Conservation (phyloP, 2,113 vertebrate species). For the Megaceryle maxima region DNA sequence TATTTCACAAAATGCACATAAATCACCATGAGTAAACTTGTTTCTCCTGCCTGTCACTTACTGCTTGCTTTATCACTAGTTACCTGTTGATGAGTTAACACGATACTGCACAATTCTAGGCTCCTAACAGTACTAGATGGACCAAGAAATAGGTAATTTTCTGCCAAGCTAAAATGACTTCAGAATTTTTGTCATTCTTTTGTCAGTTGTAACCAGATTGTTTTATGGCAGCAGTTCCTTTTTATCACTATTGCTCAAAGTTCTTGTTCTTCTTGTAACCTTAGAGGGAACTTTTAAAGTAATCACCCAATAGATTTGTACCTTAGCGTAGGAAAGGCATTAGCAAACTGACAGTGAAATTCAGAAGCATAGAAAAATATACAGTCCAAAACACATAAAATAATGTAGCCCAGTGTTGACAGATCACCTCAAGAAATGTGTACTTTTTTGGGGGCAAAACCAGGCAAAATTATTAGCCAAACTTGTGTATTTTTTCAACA, state of each 20-base stretch:
- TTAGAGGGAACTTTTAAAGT: not conserved
- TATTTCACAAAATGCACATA: not conserved
- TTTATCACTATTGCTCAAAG: not conserved
- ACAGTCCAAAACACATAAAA: not conserved
- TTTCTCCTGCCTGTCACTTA: not conserved
- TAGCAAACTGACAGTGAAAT: not conserved
- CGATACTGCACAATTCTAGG: not conserved
- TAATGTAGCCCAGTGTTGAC: not conserved
- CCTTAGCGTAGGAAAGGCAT: not conserved
- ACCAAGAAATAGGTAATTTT: not conserved
- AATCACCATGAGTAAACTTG: not conserved
- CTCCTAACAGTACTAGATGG: not conserved
- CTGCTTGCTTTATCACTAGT: not conserved
- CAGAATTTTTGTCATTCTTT: constrained; percentile 14
- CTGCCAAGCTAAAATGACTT: not conserved
- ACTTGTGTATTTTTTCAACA: not conserved
- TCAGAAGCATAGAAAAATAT: not conserved
- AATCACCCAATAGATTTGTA: not conserved
- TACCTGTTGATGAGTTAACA: not conserved
- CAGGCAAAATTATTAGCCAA: not conserved
- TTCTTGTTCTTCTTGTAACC: not conserved
- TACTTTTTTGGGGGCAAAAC: not conserved
- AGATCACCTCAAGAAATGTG: not conserved
- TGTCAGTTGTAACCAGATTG: not conserved
- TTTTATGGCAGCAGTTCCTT: not conserved